Base-by-base conservation (phyloP, 1,140 invertebrate genomes). In the Propsilocerus akamusi region DNA sequence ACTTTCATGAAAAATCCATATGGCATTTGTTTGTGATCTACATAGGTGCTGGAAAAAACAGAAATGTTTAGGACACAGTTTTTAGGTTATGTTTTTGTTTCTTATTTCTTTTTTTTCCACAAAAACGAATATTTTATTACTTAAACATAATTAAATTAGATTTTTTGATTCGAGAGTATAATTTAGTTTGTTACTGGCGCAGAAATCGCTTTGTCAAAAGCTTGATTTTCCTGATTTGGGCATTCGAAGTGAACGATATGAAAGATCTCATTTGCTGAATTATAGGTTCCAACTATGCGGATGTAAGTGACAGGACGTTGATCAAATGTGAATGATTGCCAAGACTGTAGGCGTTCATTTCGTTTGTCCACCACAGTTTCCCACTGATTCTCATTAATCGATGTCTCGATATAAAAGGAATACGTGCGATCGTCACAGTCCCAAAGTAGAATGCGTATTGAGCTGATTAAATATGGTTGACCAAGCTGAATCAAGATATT, bases 201-300 rank as follows among this genome's bases (percentile, higher is more conserved):
- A n/a, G n/a, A n/a, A n/a, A n/a, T n/a, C n/a, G n/a, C n/a, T 41
- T 41, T n/a, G 10, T 6, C 17, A 6, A 41, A 41, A 20, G 17
- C 14, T 41, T 3, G 34, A 41, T 41, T 41, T 20, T 41, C 63
- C 50, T 83, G 80, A 12, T 82, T 78, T 10, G 92, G 92, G 64
- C 90, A 95, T 70, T 99, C 95, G 66, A 99, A 86, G 68, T 98
- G 94, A 24, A 99, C 94, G 65, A 89, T 89, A 64, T 98, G 95
- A 66, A 98, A 98, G 46, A 95, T 89, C 72, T 97, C 93, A 71
- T 97, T 97, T 4, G 89, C 92, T n/a, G 92, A 92, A 68, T 97
- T 97, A 53, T 86, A 81, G 4, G 89, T 96, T 49, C 94, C 94
- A 48, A 93, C 82, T 58, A 99, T 95, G 54, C 85, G 77, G 54